Conservation (phyloP, 2,113 vertebrate species). For the Calyptomena viridis region DNA sequence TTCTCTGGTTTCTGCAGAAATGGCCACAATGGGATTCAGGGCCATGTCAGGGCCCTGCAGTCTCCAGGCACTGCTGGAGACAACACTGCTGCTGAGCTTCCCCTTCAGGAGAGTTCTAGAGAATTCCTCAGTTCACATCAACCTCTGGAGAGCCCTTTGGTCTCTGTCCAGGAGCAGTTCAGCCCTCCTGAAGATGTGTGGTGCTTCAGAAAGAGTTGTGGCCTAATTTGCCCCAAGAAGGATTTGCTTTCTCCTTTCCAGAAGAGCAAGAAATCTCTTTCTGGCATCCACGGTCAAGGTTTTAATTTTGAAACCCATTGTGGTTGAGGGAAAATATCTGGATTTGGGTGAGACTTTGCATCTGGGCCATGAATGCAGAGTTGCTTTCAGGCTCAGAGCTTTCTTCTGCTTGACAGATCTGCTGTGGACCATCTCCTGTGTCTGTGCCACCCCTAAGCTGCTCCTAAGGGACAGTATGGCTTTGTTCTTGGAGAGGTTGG, state of each 20-base stretch:
- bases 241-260: background rate
- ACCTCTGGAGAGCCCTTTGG: background rate
- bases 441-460: background rate
- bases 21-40: background rate
- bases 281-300: background rate
- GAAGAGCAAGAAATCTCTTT: background rate
- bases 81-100: background rate
- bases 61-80: background rate
- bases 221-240: background rate
- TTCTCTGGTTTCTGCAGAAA: background rate
- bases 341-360: background rate
- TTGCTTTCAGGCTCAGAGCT: background rate
- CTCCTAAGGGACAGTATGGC: background rate
- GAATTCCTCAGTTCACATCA: background rate
- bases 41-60: accelerated
- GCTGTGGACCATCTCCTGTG: background rate
- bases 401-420: background rate
- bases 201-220: background rate
- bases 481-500: background rate
- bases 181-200: background rate
- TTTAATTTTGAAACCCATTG: background rate
- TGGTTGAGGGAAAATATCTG: background rate
- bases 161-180: background rate
- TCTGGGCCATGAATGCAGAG: background rate
- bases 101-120: background rate